These are phyloP conservation scores for Laspeyria flexula DNA, from an alignment of 2,888 invertebrate species.

Conservation along the genomic window DNA sequence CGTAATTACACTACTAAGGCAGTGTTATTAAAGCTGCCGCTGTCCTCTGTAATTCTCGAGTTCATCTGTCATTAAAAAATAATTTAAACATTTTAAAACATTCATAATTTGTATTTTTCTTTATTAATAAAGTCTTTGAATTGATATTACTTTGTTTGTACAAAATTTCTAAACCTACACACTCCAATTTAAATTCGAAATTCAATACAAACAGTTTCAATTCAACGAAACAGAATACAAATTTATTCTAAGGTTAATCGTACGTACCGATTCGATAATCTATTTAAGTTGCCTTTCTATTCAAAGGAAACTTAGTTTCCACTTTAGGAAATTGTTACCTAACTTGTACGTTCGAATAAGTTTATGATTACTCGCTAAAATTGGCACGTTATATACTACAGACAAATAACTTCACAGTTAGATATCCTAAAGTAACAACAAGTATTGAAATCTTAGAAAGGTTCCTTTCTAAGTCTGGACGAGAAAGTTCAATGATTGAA, in stretches of 20 bases:
- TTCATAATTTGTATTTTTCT: no score
- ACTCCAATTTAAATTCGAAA: no score
- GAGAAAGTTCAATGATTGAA: background rate
- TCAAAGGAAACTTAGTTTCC: conserved; percentile 63
- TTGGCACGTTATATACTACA: conserved; percentile 16
- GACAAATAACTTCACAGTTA: conserved; percentile 30
- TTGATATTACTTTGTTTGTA: no score
- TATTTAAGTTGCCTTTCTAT: conserved; percentile 56
- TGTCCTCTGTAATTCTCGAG: no score
- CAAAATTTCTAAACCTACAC: no score
- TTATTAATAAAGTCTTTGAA: no score
- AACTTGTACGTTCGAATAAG: conserved; percentile 51
- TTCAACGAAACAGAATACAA: conserved; percentile 30
- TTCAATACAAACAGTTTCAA: conserved; percentile 13
- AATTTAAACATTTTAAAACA: no score
- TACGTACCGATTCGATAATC: conserved; percentile 50
- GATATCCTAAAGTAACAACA: conserved; percentile 35
- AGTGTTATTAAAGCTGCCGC: no score
- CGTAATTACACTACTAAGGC: no score
- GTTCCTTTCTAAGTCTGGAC: background rate
- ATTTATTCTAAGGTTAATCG: conserved; percentile 41
- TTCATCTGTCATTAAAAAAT: no score
- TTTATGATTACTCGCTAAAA: conserved; percentile 62
- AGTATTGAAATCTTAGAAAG: background rate
- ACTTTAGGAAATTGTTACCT: conserved; percentile 61